phyloP scores from a whole-genome alignment of 2,113 vertebrate species.

The Kryptolebias marmoratus region DNA sequence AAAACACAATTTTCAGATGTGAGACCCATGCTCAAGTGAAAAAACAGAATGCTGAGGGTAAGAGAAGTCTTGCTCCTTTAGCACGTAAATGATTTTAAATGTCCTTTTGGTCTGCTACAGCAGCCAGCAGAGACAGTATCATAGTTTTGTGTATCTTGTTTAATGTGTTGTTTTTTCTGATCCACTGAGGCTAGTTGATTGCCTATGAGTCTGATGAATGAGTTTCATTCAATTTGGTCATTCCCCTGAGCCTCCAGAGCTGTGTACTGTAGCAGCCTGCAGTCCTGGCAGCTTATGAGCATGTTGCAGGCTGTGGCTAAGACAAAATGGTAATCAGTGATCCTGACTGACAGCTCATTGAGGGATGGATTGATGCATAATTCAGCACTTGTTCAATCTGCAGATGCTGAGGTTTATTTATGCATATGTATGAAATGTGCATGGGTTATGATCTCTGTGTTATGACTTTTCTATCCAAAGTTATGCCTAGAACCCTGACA shows the following conservation, averaged over 20 bases:
- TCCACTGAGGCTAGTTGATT: conserved; percentile 48
- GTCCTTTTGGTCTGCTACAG: not conserved
- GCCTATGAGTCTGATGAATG: conserved; percentile 50
- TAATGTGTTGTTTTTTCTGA: conserved; percentile 45
- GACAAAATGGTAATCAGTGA: conserved; percentile 48
- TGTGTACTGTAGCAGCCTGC: conserved; percentile 26
- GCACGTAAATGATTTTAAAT: conserved; percentile 9
- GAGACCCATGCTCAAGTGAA: not conserved
- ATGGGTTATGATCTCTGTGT: conserved; percentile 15
- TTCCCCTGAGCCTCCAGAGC: conserved; percentile 35
- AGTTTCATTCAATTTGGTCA: conserved; percentile 40
- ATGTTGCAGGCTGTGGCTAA: conserved; percentile 29
- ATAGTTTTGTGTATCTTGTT: conserved; percentile 30
- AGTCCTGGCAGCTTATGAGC: conserved; percentile 47
- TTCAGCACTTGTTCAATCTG: conserved; percentile 49
- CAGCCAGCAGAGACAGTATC: conserved; percentile 1
- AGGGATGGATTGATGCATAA: conserved; percentile 46
- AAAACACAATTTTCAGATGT: conserved; percentile 9
- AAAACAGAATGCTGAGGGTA: conserved; percentile 3
- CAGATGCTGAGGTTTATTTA: not conserved
- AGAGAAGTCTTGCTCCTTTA: not conserved
- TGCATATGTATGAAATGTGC: conserved; percentile 12
- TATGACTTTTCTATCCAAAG: conserved; percentile 11
- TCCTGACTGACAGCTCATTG: conserved; percentile 51
- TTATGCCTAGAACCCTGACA: conserved; percentile 20